Conservation (phyloP, 2,888 invertebrate species). For the Clepsis dumicolana region DNA sequence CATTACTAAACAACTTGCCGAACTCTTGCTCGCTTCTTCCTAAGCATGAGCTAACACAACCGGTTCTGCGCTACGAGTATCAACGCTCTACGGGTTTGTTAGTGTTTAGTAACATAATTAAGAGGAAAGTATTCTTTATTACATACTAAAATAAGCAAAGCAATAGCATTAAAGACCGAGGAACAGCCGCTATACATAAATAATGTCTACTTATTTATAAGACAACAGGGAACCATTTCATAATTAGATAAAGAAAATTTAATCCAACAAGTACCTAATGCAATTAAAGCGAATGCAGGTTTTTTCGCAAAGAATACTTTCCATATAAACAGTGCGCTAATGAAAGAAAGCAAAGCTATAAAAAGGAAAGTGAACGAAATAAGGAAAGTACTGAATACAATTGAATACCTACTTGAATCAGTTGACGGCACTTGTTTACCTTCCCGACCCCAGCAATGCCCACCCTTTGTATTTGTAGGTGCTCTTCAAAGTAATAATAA, state of each 20-base stretch:
- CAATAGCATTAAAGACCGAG: background rate
- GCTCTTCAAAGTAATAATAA: constrained; percentile 83
- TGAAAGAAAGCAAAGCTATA: constrained; percentile 15
- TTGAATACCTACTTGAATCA: constrained; percentile 70
- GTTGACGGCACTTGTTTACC: constrained; percentile 79
- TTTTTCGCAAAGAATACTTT: background rate
- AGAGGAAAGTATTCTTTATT: background rate
- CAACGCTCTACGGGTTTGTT: constrained; percentile 3
- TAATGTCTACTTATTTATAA: too few species aligned
- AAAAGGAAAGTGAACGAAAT: constrained; percentile 51
- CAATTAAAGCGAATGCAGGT: background rate
- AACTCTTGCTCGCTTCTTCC: constrained; percentile 14
- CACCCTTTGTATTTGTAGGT: constrained; percentile 68
- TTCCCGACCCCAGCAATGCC: constrained; percentile 69
- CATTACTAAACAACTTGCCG: constrained; percentile 27
- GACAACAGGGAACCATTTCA: background rate
- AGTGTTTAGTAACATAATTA: background rate
- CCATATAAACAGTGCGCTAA: background rate
- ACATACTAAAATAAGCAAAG: background rate
- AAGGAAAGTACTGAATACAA: constrained; percentile 71
- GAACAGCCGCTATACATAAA: background rate
- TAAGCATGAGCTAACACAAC: constrained; percentile 41
- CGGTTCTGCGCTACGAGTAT: constrained; percentile 24
- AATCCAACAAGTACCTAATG: constrained; percentile 28
- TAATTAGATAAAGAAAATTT: background rate